Conservation (phyloP, 2,888 invertebrate genomes). For the Phalera bucephala region DNA sequence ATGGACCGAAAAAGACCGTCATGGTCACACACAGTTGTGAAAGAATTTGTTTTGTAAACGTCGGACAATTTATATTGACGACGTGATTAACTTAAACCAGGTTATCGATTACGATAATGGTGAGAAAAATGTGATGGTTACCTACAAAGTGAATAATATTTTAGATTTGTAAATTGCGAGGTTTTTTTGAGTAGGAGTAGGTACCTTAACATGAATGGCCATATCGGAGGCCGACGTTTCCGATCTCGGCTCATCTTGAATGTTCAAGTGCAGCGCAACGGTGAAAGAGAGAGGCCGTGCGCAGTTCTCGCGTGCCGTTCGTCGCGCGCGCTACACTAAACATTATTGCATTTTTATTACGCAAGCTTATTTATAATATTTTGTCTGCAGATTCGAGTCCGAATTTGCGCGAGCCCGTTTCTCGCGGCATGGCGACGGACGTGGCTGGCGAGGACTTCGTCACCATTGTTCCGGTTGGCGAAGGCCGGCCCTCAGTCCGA, state of each 20-base stretch:
- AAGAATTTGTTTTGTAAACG: constrained; percentile 20
- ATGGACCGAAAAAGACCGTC: constrained; percentile 22
- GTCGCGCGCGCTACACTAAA: constrained; percentile 48
- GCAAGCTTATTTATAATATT: constrained; percentile 64
- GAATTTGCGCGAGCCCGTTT: constrained; percentile 56
- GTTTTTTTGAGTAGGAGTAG: too few relatives aligned
- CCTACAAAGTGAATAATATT: not conserved
- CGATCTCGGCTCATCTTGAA: constrained; percentile 46
- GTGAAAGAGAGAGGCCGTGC: constrained; percentile 71
- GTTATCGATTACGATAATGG: not conserved
- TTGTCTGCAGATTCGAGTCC: constrained; percentile 67
- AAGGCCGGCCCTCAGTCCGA: constrained; percentile 57
- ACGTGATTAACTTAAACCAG: not conserved
- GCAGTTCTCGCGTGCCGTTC: constrained; percentile 57
- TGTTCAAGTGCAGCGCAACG: constrained; percentile 59
- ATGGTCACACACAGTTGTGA: constrained; percentile 18
- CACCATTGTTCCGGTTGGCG: constrained; percentile 83
- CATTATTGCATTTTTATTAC: constrained; percentile 60
- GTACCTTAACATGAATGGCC: constrained; percentile 22
- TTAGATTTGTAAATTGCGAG: too few relatives aligned
- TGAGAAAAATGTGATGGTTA: too few relatives aligned
- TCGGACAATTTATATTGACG: constrained; percentile 17
- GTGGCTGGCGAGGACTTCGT: constrained; percentile 78
- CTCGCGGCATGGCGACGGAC: constrained; percentile 76
- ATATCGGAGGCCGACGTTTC: constrained; percentile 32